Conservation (phyloP, 2,797 vertebrate species). For the Macropus fuliginosus region DNA sequence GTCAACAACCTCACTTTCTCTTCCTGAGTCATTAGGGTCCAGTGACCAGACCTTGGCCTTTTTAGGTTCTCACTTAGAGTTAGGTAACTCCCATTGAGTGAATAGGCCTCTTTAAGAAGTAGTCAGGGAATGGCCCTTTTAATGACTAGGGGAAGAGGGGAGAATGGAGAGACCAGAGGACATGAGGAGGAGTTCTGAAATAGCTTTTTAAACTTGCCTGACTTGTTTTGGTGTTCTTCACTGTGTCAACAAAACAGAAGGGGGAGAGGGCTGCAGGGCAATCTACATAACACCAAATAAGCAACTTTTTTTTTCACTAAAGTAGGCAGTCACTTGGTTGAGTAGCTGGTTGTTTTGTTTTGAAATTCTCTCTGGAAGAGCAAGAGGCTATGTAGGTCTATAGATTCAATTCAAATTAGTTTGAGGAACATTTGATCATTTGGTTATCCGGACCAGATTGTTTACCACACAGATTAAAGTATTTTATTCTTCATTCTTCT, state of each 20-base stretch:
- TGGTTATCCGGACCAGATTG: neutral
- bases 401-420: neutral
- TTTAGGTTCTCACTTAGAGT: no score
- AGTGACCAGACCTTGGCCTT: no score
- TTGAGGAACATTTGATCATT: neutral
- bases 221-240: neutral
- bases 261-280: no score
- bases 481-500: neutral
- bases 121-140: no score
- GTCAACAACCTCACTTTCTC: no score
- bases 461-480: neutral
- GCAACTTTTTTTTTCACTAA: slow-evolving; percentile 15
- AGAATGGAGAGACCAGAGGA: neutral
- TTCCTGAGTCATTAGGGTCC: no score
- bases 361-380: neutral
- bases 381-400: neutral
- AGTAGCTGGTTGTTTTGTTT: neutral
- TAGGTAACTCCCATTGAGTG: no score
- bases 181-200: neutral
- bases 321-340: neutral
- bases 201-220: neutral
- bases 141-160: neutral
- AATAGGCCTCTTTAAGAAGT: no score
- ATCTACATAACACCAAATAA: slow-evolving; percentile 21
- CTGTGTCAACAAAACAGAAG: no score